Evolutionary conservation across 2,797 vertebrate genomes (phyloP).

Genomic region (Acanthurus lineatus): DNA sequence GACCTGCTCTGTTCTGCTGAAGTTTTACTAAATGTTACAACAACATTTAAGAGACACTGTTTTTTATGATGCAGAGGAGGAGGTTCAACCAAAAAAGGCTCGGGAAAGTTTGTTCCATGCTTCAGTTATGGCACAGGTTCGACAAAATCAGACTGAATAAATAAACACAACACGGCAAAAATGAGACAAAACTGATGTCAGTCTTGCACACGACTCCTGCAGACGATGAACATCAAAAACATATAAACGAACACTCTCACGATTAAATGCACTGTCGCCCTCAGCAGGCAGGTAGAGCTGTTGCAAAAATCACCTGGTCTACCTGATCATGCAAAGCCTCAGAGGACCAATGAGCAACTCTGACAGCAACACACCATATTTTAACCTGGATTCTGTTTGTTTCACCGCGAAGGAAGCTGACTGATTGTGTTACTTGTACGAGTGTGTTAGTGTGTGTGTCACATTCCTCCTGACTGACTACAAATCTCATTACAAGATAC

Average conservation of each 20-base stretch:
- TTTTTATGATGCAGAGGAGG: neutral
- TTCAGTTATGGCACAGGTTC: neutral
- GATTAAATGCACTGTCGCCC: neutral
- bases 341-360: constrained; percentile 27
- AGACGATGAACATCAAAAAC: neutral
- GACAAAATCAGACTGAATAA: neutral
- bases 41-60: neutral
- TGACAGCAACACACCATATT: constrained; percentile 46
- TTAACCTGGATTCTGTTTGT: constrained; percentile 28
- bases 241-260: neutral
- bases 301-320: constrained; percentile 15
- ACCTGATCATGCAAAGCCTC: neutral
- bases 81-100: neutral
- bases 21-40: neutral
- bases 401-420: constrained; percentile 22
- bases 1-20: neutral
- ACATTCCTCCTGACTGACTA: constrained; percentile 32
- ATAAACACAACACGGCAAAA: neutral
- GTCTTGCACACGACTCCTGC: neutral
- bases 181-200: neutral
- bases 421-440: constrained; percentile 11
- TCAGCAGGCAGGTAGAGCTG: neutral
- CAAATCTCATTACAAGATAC: constrained; percentile 58
- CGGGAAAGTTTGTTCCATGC: neutral
- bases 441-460: neutral